Evolutionary conservation across 2,113 vertebrate genomes (phyloP).

Genomic region (Oceanites oceanicus): DNA sequence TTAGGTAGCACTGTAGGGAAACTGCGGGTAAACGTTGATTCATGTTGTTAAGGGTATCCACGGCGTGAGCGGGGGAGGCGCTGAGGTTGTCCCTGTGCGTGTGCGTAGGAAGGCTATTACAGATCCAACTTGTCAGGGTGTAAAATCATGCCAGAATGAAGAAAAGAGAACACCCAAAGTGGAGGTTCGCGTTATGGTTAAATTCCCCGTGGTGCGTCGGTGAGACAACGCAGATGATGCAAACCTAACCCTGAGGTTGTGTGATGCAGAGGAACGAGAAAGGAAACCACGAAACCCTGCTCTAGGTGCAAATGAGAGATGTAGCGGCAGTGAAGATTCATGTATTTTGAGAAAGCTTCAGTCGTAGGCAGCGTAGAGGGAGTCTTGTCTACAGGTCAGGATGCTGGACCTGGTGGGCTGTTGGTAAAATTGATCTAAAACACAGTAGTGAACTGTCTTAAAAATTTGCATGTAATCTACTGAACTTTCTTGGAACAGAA

Average conservation of each 20-base stretch:
- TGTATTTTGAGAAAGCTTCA: not conserved
- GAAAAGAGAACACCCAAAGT: not conserved
- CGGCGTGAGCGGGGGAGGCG: not conserved
- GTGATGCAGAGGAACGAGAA: not conserved
- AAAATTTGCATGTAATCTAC: not conserved
- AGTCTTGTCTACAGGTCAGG: not conserved
- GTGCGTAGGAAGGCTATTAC: conserved; percentile 48
- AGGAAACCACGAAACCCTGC: conserved; percentile 46
- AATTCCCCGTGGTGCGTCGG: not conserved
- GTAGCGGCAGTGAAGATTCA: not conserved
- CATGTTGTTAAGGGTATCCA: conserved; percentile 37
- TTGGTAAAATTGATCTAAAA: not conserved
- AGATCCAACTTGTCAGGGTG: conserved; percentile 46
- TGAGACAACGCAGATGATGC: not conserved
- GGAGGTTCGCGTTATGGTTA: not conserved
- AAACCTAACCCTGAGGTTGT: not conserved
- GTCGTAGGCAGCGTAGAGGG: not conserved
- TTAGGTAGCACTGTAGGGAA: not conserved
- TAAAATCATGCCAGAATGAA: conserved; percentile 26
- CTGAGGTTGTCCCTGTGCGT: conserved; percentile 5
- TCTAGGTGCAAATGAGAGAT: not conserved
- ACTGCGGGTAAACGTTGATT: conserved; percentile 54
- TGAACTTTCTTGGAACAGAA: not conserved
- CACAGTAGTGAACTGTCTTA: not conserved
- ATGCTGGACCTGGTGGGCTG: not conserved